Evolutionary conservation across 2,797 vertebrate species (phyloP).

Genomic region (Mormyrus hasselquistii): DNA sequence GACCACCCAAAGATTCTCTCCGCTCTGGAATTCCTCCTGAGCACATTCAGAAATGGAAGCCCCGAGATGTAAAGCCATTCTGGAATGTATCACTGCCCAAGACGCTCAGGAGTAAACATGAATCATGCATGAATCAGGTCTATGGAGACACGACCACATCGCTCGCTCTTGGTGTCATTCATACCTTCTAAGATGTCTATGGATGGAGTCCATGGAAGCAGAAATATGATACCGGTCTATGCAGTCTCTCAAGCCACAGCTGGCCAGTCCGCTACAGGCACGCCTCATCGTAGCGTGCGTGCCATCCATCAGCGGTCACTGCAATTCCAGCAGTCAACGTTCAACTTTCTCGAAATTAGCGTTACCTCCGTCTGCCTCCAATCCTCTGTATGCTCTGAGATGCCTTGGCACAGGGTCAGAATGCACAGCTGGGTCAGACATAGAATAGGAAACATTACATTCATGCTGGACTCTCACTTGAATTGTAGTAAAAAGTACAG

Average conservation of each 20-base stretch:
- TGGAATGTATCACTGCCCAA: background rate
- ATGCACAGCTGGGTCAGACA: background rate
- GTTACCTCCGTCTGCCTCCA: background rate
- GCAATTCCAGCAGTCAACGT: background rate
- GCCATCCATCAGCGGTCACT: background rate
- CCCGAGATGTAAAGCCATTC: background rate
- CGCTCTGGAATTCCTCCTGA: background rate
- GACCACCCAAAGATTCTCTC: background rate
- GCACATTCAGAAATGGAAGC: background rate
- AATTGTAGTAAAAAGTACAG: background rate
- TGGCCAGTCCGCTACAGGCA: background rate
- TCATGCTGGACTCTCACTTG: background rate
- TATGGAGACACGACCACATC: background rate
- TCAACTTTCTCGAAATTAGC: background rate
- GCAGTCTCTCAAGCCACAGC: background rate
- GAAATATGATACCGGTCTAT: background rate
- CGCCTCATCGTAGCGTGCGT: background rate
- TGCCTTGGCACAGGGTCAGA: background rate
- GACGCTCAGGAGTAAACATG: background rate
- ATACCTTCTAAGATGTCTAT: background rate
- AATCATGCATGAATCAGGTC: background rate
- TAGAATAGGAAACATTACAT: background rate
- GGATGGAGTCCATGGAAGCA: background rate
- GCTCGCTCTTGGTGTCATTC: background rate
- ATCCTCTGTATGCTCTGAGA: background rate